Conservation (phyloP, 2,113 vertebrate genomes). For the Catagonus wagneri region DNA sequence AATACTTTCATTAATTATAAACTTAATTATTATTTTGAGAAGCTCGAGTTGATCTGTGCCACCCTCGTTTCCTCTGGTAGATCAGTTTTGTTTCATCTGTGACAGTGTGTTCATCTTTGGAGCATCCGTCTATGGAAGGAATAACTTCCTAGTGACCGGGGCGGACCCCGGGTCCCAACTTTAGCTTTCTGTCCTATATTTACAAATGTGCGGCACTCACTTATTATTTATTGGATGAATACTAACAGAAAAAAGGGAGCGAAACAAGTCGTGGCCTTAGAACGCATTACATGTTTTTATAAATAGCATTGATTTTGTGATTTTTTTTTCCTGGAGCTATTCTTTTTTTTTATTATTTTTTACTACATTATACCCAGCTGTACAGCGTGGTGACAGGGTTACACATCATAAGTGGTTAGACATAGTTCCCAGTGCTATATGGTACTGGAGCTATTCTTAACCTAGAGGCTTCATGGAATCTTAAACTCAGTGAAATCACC, state of each 20-base stretch:
- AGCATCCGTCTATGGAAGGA: neutral
- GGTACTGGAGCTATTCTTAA: neutral
- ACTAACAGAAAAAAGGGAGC: neutral
- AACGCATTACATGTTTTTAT: neutral
- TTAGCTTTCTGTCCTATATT: neutral
- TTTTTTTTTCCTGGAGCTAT: neutral
- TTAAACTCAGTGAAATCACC: neutral
- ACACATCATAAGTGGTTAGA: too few species aligned
- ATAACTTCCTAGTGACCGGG: too few species aligned
- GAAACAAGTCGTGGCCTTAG: neutral
- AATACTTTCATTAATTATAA: neutral
- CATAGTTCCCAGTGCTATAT: too few species aligned
- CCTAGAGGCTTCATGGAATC: neutral
- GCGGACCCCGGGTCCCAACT: neutral
- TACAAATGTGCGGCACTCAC: neutral
- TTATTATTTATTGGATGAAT: slow-evolving; percentile 5
- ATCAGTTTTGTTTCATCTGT: neutral
- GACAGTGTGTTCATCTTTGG: neutral
- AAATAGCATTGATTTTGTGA: neutral
- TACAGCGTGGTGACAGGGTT: too few species aligned
- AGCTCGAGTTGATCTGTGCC: neutral
- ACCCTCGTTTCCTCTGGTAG: neutral
- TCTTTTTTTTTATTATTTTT: too few species aligned
- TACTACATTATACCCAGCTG: too few species aligned
- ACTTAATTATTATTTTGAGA: neutral